Evolutionary conservation across 2,113 vertebrate genomes (phyloP), one percentile per base, ranked within the genome.

Genomic region (Atlantisia rogersi): DNA sequence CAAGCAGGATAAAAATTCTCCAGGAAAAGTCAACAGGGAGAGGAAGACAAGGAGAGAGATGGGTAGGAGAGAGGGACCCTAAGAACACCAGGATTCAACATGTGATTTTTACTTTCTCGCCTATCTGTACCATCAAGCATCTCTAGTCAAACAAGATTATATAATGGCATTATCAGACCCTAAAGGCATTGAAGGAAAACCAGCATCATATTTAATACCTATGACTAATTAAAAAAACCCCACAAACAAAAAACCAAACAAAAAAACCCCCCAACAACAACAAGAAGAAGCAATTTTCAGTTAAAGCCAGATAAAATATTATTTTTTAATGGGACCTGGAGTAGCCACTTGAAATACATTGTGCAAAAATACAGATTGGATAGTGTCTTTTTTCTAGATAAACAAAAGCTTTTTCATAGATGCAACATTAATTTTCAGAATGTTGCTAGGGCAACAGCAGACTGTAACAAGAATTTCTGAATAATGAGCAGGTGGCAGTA

Each of bases 401-500:
- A 96, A 96, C 93, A 94, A 90, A 92, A 96, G 87, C 81, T 93
- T 95, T 93, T 82, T 77, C 79, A 86, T 35, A 94, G 75, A 96
- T 74, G 68, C 79, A 88, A 92, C 75, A 63, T 74, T 95, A 95
- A 96, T 96, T 93, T 97, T 96, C 88, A 93, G 87, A 95, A 95
- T 86, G 94, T 95, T 96, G 93, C 95, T 88, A 96, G 40, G 95
- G 94, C 70, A 97, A 96, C 95, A 94, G 93, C 63, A 96, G 92
- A 93, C 87, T 88, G 84, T 87, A 95, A 93, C 75, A 86, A 92
- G 82, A 93, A 90, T 93, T 96, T 84, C 92, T 91, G 95, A 95
- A 95, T 96, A 97, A 96, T 29, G 78, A 97, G 93, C 95, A 95
- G 91, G 95, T 92, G 89, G 93, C 91, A 96, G 82, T 80, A 94